phyloP scores from a whole-genome alignment of 2,888 invertebrate species.

The Marronus borbonicus region DNA sequence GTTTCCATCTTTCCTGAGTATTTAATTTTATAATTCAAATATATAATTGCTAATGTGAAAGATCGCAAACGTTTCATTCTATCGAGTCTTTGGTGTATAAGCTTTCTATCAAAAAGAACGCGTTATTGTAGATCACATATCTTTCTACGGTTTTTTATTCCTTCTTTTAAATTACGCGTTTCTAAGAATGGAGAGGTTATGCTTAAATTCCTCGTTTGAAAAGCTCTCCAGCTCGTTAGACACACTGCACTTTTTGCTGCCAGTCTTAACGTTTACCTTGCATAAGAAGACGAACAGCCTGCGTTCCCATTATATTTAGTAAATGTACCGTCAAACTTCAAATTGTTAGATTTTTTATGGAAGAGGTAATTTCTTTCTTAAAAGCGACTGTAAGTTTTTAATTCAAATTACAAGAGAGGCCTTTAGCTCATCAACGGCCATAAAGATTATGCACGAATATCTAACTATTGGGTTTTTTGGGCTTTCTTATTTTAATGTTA shows the following conservation, averaged over 20 bases:
- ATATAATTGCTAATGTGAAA: too few relatives aligned
- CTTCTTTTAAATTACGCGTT: slow-evolving; percentile 11
- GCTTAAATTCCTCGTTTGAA: slow-evolving; percentile 5
- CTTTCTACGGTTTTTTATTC: background rate
- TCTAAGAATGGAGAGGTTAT: slow-evolving; percentile 8
- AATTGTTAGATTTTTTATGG: slow-evolving; percentile 6
- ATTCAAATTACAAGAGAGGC: background rate
- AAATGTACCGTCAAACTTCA: slow-evolving; percentile 35
- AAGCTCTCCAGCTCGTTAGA: slow-evolving; percentile 20
- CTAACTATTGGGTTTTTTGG: too few relatives aligned
- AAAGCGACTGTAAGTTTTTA: slow-evolving; percentile 2
- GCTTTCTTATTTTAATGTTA: too few relatives aligned
- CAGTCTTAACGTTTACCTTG: slow-evolving; percentile 27
- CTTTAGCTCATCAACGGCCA: too few relatives aligned
- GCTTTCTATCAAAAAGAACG: background rate
- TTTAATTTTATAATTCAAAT: too few relatives aligned
- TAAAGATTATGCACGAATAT: too few relatives aligned
- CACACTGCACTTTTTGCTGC: slow-evolving; percentile 30
- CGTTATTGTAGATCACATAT: background rate
- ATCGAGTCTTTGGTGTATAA: background rate
- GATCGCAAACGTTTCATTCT: background rate
- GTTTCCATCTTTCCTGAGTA: too few relatives aligned
- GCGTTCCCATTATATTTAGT: slow-evolving; percentile 7
- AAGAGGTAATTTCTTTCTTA: slow-evolving; percentile 25
- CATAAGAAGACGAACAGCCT: slow-evolving; percentile 15